These are phyloP conservation scores for Brachyalestes nurse DNA, from an alignment of 2,797 vertebrate genomes.

Conservation along the genomic window DNA sequence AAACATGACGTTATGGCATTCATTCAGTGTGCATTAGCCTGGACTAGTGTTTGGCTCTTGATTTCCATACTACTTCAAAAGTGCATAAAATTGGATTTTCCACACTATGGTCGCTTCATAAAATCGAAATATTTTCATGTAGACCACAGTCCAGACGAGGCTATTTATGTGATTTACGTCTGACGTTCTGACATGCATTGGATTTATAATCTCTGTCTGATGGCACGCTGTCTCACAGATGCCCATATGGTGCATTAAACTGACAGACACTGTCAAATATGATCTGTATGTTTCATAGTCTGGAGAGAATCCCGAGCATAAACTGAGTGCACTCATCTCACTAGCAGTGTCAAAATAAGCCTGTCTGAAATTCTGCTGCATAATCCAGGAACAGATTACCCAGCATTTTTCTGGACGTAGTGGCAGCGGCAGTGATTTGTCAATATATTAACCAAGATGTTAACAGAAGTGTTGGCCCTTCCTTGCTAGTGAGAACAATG, in stretches of 20 bases:
- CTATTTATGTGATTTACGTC: slow-evolving; percentile 15
- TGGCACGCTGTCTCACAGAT: background rate
- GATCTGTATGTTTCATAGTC: slow-evolving; percentile 22
- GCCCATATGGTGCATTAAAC: slow-evolving; percentile 8
- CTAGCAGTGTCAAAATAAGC: slow-evolving; percentile 22
- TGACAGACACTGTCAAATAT: slow-evolving; percentile 16
- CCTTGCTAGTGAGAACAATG: no score
- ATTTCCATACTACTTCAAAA: background rate
- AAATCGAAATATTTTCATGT: background rate
- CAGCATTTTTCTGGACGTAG: background rate
- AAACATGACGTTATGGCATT: background rate
- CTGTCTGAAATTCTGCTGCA: slow-evolving; percentile 29
- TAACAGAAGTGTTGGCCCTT: background rate
- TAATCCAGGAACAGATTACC: slow-evolving; percentile 14
- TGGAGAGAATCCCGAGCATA: background rate
- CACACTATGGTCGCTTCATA: background rate
- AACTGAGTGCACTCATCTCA: slow-evolving; percentile 27
- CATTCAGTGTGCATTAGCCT: background rate
- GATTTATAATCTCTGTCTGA: background rate
- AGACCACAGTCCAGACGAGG: background rate
- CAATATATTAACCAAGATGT: slow-evolving; percentile 18
- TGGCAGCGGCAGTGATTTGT: slow-evolving; percentile 6
- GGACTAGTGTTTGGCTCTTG: background rate
- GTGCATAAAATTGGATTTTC: background rate
- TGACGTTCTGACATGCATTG: slow-evolving; percentile 6